phyloP scores from a whole-genome alignment of 2,797 vertebrate species.

The Spinus pinus region DNA sequence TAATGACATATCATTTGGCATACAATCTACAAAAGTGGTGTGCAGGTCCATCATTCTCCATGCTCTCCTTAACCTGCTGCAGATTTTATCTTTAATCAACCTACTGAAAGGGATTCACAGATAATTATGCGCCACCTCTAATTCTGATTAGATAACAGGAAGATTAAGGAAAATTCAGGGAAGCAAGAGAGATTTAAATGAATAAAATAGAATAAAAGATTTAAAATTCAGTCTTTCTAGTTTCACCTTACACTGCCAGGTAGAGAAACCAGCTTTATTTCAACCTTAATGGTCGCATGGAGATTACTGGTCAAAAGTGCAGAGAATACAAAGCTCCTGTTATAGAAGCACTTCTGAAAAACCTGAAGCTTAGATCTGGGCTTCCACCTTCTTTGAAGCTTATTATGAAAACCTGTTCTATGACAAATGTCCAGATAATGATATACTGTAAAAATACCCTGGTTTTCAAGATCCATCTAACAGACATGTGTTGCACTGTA shows the following conservation, averaged over 20 bases:
- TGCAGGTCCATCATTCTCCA: background rate
- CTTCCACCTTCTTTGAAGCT: slow-evolving; percentile 58
- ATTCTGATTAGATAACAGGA: background rate
- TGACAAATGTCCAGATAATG: slow-evolving; percentile 65
- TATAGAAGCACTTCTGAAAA: slow-evolving; percentile 56
- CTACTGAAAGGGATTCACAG: background rate
- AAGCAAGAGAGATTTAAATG: slow-evolving; percentile 43
- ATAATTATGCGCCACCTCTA: slow-evolving; percentile 31
- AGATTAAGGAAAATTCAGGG: slow-evolving; percentile 25
- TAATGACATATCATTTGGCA: slow-evolving; percentile 15
- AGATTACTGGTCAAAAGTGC: slow-evolving; percentile 65
- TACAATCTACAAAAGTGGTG: background rate
- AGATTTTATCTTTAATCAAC: slow-evolving; percentile 6
- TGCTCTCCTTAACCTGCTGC: slow-evolving; percentile 8
- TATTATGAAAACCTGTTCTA: slow-evolving; percentile 57
- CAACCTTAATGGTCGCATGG: slow-evolving; percentile 22
- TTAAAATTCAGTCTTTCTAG: slow-evolving; percentile 41
- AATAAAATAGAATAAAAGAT: slow-evolving; percentile 54
- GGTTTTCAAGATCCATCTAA: slow-evolving; percentile 25
- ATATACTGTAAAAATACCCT: slow-evolving; percentile 38
- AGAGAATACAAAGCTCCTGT: slow-evolving; percentile 56
- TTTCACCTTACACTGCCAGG: slow-evolving; percentile 14
- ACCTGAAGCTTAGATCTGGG: slow-evolving; percentile 50
- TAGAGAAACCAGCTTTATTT: slow-evolving; percentile 46
- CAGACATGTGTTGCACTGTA: background rate